Evolutionary conservation across 2,888 invertebrate species (phyloP).

Genomic region (Keiferia lycopersicella): DNA sequence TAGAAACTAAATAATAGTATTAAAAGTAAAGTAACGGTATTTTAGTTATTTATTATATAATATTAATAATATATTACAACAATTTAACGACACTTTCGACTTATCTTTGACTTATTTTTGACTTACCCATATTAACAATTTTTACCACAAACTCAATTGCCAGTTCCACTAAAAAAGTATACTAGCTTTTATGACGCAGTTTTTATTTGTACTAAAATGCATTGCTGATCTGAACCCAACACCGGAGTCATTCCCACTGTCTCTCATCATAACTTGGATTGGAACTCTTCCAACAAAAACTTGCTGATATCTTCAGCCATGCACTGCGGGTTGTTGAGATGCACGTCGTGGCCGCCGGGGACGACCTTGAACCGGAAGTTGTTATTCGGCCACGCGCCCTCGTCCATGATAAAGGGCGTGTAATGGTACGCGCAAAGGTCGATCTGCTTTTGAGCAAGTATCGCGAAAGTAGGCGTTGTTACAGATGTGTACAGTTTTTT

Average conservation of each 20-base stretch:
- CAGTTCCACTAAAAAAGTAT: too few species aligned
- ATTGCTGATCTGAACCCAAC: too few species aligned
- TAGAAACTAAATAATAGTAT: not conserved
- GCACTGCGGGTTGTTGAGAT: conserved; percentile 76
- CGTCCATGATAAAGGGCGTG: conserved; percentile 51
- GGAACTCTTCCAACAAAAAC: conserved; percentile 46
- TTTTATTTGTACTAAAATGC: too few species aligned
- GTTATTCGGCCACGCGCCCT: conserved; percentile 50
- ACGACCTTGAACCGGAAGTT: conserved; percentile 61
- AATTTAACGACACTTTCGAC: not conserved
- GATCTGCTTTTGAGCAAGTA: conserved; percentile 47
- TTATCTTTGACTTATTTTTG: conserved; percentile 3
- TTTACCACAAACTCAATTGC: too few species aligned
- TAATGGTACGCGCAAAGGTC: conserved; percentile 40
- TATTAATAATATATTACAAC: not conserved
- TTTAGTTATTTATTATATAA: too few species aligned
- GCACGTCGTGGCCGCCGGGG: conserved; percentile 82
- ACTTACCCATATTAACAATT: too few species aligned
- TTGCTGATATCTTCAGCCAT: conserved; percentile 67
- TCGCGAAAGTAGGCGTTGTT: conserved; percentile 50
- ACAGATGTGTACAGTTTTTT: conserved; percentile 47
- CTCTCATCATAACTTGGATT: conserved; percentile 27
- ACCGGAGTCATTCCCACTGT: too few species aligned
- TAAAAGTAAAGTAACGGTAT: not conserved
- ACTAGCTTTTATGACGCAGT: too few species aligned